Conservation (phyloP, 2,797 vertebrate species). For the Pseudotriccus pelzelni region DNA sequence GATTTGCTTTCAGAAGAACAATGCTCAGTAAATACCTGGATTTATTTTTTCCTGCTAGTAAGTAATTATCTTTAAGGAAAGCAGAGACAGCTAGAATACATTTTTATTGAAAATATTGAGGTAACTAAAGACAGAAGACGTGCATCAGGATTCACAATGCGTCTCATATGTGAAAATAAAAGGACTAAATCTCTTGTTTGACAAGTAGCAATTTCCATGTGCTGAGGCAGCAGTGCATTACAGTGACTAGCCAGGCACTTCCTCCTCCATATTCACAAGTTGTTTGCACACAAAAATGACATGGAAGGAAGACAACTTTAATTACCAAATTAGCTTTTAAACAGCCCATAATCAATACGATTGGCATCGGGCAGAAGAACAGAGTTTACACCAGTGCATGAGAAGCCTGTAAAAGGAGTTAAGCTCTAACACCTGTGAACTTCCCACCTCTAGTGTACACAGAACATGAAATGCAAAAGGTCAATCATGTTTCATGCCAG, state of each 20-base stretch:
- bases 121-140: background rate
- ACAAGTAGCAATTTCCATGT: background rate
- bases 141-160: background rate
- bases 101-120: background rate
- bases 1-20: background rate
- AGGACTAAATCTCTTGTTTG: background rate
- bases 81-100: background rate
- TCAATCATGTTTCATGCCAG: background rate
- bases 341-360: background rate
- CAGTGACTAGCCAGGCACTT: background rate
- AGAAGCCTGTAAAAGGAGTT: background rate
- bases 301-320: background rate
- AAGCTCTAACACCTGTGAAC: background rate
- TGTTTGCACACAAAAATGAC: background rate
- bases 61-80: slow-evolving; percentile 7
- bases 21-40: background rate
- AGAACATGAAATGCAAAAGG: background rate
- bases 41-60: background rate
- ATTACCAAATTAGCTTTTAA: slow-evolving; percentile 32
- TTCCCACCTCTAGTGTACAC: background rate
- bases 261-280: background rate
- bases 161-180: background rate
- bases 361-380: background rate
- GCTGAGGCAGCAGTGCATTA: background rate
- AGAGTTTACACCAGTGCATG: background rate